Conservation (phyloP, 2,113 vertebrate genomes). For the Lampris incognitus region DNA sequence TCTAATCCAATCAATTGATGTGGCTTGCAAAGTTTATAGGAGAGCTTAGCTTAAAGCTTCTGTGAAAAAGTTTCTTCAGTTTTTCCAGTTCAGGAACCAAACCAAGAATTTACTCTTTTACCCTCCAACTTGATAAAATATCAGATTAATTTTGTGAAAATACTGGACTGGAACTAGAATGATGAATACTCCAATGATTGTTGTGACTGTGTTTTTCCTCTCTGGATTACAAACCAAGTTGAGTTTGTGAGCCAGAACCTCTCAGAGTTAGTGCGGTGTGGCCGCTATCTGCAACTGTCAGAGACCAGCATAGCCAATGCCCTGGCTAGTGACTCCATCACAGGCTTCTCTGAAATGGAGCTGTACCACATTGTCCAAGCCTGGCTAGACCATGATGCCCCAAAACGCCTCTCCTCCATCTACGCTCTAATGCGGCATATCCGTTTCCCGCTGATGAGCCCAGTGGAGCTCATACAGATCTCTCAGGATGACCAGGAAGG, state of each 20-base stretch:
- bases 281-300: slow-evolving; percentile 75
- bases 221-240: slow-evolving; percentile 25
- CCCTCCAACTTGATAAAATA: too few relatives aligned
- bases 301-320: slow-evolving; percentile 71
- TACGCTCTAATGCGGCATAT: slow-evolving; percentile 81
- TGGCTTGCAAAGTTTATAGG: too few relatives aligned
- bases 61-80: too few relatives aligned
- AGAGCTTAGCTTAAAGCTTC: too few relatives aligned
- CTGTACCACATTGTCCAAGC: slow-evolving; percentile 79
- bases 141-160: too few relatives aligned
- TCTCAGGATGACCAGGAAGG: slow-evolving; percentile 80
- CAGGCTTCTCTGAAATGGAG: slow-evolving; percentile 81
- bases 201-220: too few relatives aligned
- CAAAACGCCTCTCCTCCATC: slow-evolving; percentile 57
- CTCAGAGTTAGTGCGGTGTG: slow-evolving; percentile 65
- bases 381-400: slow-evolving; percentile 78
- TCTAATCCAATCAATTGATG: not conserved
- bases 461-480: slow-evolving; percentile 83
- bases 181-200: too few relatives aligned
- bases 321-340: slow-evolving; percentile 78
- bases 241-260: slow-evolving; percentile 83
- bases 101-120: too few relatives aligned
- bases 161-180: too few relatives aligned
- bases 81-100: too few relatives aligned
- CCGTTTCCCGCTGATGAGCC: slow-evolving; percentile 85